Conservation (phyloP, 2,888 invertebrate genomes). For the Resseliella maxima region DNA sequence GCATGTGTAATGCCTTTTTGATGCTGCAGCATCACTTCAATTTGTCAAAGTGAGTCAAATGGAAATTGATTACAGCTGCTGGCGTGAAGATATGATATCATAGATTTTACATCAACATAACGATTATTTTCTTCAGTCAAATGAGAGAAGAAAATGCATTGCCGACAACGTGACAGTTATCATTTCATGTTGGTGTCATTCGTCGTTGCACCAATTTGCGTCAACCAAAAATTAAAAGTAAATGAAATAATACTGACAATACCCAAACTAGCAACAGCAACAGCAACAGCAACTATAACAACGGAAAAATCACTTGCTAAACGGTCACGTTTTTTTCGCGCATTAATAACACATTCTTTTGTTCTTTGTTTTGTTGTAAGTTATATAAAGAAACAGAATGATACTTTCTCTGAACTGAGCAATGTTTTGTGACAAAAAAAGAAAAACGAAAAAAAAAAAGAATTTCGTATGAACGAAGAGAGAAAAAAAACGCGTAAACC, state of each 20-base stretch:
- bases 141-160: neutral
- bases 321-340: slow-evolving; percentile 28
- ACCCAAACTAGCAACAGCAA: too few relatives aligned
- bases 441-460: too few relatives aligned
- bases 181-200: neutral
- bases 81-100: slow-evolving; percentile 36
- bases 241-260: too few relatives aligned
- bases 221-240: neutral
- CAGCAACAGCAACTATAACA: neutral
- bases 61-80: neutral
- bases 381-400: slow-evolving; percentile 5
- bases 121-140: neutral
- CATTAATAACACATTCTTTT: slow-evolving; percentile 14
- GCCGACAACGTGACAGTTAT: neutral
- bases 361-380: neutral
- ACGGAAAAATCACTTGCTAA: slow-evolving; percentile 33
- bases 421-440: too few relatives aligned
- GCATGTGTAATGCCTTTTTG: too few relatives aligned
- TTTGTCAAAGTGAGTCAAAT: slow-evolving; percentile 6
- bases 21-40: too few relatives aligned
- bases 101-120: neutral
- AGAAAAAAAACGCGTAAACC: neutral
- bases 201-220: neutral
- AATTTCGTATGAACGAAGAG: too few relatives aligned
- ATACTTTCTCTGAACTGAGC: neutral